Evolutionary conservation across 64 coral and sea anemone species (phyloP), one percentile per base, ranked within the genome.

Genomic region (Montipora capricornis): DNA sequence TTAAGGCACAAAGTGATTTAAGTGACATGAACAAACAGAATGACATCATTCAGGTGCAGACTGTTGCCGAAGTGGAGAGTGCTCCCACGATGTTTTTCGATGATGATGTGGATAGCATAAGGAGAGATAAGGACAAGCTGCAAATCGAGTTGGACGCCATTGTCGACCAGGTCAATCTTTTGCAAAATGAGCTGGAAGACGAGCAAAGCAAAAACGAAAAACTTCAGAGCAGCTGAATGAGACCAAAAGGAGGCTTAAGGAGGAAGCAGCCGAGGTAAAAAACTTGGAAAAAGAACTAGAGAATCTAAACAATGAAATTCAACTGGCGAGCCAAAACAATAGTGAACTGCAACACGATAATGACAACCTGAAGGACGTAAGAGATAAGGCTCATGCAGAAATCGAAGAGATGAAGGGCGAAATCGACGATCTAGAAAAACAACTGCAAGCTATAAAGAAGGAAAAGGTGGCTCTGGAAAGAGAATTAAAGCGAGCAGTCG

Each of bases 101-200:
- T 44, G 96, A 97, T 44, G 82, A 86, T 16, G 76, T 95, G 2
- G 96, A 97, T 78, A 92, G 93, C 20, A 75, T 93, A 6, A 95
- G 92, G 68, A 86, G 96, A 67, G 96, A 97, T 24, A 88, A 92
- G 60, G 96, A 97, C 49, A 78, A 91, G 47, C 62, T 97, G 45
- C 20, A 94, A 83, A 86, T 97, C 45, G 96, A 97, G 68, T 53
- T 90, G 48, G 90, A 91, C 22, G 81, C 91, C 0, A 83, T 64
- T 44, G 89, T 95, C 37, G 76, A 87, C 50, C 87, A 92, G 77
- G 70, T 95, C 10, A 86, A 46, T 47, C 49, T 80, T 16, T 78
- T 97, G 19, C 83, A 92, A 16, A 74, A 90, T 9, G 90, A 91
- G 9, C 81, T 94, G 5, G 62, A 79, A 12, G 92, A 97, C 52